Evolutionary conservation across 2,113 vertebrate species (phyloP).

Genomic region (Phalacrocorax aristotelis): DNA sequence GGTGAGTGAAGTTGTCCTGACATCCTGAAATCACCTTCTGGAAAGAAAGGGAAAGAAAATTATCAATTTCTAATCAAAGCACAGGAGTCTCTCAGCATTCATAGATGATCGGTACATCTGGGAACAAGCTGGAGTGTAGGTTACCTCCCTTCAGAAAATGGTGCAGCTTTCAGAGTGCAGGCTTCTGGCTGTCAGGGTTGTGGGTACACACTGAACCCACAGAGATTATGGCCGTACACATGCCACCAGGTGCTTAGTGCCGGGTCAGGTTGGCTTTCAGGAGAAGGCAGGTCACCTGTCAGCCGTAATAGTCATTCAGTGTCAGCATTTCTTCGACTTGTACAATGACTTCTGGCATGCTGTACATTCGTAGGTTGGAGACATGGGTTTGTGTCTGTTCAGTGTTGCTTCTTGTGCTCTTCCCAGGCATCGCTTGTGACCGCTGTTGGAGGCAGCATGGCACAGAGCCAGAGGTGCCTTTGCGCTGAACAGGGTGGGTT

Average conservation of each 20-base stretch:
- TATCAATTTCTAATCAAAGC: not conserved
- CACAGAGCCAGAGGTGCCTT: not conserved
- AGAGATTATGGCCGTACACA: not conserved
- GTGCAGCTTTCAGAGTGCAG: not conserved
- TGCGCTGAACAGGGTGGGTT: not conserved
- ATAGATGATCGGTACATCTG: not conserved
- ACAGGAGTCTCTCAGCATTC: not conserved
- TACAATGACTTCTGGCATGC: not conserved
- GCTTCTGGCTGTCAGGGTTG: not conserved
- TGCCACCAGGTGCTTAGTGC: not conserved
- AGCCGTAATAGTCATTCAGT: not conserved
- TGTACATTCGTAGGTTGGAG: not conserved
- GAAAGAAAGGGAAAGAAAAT: not conserved
- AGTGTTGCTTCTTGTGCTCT: not conserved
- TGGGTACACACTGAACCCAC: not conserved
- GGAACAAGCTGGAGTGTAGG: not conserved
- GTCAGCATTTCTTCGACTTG: not conserved
- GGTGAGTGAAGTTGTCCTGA: not conserved
- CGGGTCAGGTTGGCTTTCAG: not conserved
- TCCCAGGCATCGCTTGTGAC: not conserved
- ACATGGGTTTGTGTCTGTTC: fast-evolving
- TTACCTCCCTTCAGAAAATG: not conserved
- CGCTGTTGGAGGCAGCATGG: not conserved
- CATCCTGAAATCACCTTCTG: not conserved
- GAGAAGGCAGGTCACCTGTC: not conserved